Conservation (phyloP, 2,113 vertebrate genomes). For the Salvelinus namaycush region DNA sequence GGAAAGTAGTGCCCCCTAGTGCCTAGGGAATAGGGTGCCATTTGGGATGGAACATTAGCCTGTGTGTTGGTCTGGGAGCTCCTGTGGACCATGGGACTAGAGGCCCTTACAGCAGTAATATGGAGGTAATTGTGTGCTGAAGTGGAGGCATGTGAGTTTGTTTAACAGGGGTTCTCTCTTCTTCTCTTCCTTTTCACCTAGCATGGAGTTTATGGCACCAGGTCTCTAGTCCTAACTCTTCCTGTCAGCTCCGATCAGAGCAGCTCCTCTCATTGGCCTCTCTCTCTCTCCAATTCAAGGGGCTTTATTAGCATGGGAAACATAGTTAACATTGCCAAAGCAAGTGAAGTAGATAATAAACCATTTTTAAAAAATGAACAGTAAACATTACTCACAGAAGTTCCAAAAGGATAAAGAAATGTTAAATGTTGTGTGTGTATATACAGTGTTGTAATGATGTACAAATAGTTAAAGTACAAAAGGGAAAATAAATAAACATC, state of each 20-base stretch:
- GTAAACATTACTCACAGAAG: too few relatives aligned
- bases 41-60: neutral
- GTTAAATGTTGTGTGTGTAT: too few relatives aligned
- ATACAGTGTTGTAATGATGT: too few relatives aligned
- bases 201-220: neutral
- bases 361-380: too few relatives aligned
- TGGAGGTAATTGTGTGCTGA: slow-evolving; percentile 48
- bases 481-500: too few relatives aligned
- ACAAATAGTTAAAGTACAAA: too few relatives aligned
- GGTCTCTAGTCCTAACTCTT: neutral
- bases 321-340: too few relatives aligned
- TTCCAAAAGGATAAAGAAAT: too few relatives aligned
- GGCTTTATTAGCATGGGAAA: too few relatives aligned
- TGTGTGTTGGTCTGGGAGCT: neutral
- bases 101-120: slow-evolving; percentile 41
- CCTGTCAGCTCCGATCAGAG: slow-evolving; percentile 16
- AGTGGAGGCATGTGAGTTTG: slow-evolving; percentile 73
- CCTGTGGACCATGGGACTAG: slow-evolving; percentile 63
- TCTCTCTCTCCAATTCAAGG: neutral
- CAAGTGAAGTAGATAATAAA: too few relatives aligned
- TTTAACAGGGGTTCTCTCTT: slow-evolving; percentile 58
- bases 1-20: too few relatives aligned
- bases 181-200: neutral
- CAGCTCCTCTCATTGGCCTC: neutral
- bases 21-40: too few relatives aligned